Conservation (phyloP, 1,140 invertebrate species). For the Episyrphus balteatus region DNA sequence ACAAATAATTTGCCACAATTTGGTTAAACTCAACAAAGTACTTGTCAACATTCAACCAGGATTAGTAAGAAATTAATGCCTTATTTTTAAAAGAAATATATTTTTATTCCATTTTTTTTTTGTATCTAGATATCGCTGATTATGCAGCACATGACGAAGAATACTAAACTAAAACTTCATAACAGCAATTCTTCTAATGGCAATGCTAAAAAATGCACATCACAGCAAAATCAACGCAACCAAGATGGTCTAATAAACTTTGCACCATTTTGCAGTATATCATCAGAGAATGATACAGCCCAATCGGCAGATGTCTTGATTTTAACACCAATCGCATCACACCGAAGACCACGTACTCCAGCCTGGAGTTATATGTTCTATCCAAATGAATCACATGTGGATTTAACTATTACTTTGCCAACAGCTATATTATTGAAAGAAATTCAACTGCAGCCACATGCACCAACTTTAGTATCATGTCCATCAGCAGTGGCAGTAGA, state of each 20-base stretch:
- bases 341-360: slow-evolving; percentile 69
- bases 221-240: slow-evolving; percentile 16
- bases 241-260: slow-evolving; percentile 71
- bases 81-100: neutral
- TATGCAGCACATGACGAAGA: slow-evolving; percentile 53
- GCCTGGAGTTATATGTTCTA: slow-evolving; percentile 91
- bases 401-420: slow-evolving; percentile 74
- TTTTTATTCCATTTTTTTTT: slow-evolving; percentile 1
- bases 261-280: slow-evolving; percentile 71
- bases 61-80: slow-evolving; percentile 16
- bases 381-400: slow-evolving; percentile 77
- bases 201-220: slow-evolving; percentile 8
- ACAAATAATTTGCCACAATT: slow-evolving; percentile 46
- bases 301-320: slow-evolving; percentile 80
- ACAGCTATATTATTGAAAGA: slow-evolving; percentile 83
- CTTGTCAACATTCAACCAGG: slow-evolving; percentile 40
- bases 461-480: slow-evolving; percentile 73
- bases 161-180: slow-evolving; percentile 24
- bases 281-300: slow-evolving; percentile 71
- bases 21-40: slow-evolving; percentile 44
- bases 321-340: slow-evolving; percentile 59
- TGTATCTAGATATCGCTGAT: slow-evolving; percentile 41
- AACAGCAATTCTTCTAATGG: slow-evolving; percentile 22
- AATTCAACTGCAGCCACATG: slow-evolving; percentile 79
- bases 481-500: slow-evolving; percentile 84